Percentiles rank a stretch among this genome's conserved stretches.
phyloP scores from a whole-genome alignment of 2,113 vertebrate genomes.

The Egretta garzetta region DNA sequence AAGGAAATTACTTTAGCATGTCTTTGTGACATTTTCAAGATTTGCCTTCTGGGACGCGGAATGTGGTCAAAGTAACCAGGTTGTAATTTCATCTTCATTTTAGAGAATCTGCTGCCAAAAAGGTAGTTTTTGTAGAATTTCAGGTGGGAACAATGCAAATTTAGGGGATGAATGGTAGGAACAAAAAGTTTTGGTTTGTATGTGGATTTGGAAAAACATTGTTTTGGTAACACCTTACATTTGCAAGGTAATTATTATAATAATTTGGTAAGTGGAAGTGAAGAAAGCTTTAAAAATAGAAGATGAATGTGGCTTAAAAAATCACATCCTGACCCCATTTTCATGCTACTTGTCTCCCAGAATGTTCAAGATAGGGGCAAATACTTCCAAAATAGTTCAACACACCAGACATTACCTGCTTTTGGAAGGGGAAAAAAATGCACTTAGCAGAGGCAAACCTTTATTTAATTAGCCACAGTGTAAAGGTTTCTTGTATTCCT shows the following conservation, averaged over 20 bases:
- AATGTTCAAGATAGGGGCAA: not conserved
- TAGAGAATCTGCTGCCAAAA: not conserved
- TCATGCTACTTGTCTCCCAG: not conserved
- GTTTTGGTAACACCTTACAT: not conserved
- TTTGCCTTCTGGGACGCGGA: not conserved
- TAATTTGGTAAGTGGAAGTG: not conserved
- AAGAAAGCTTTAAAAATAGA: not conserved
- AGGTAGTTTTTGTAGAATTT: not conserved
- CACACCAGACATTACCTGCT: not conserved
- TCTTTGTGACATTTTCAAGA: not conserved
- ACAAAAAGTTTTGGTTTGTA: not conserved
- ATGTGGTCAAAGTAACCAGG: not conserved
- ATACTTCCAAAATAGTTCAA: slow-evolving; percentile 4
- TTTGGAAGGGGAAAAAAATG: not conserved
- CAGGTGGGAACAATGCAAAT: not conserved
- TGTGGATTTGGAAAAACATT: not conserved
- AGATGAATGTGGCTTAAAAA: not conserved
- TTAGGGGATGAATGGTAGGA: not conserved
- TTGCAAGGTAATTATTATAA: not conserved
- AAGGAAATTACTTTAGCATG: not conserved
- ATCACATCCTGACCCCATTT: not conserved
- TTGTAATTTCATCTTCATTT: not conserved
- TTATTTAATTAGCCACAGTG: slow-evolving; percentile 77
- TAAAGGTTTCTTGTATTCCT: slow-evolving; percentile 76
- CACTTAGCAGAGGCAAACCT: slow-evolving; percentile 58